phyloP scores from a whole-genome alignment of 2,888 invertebrate genomes.

The Sinohyriopsis cumingii region DNA sequence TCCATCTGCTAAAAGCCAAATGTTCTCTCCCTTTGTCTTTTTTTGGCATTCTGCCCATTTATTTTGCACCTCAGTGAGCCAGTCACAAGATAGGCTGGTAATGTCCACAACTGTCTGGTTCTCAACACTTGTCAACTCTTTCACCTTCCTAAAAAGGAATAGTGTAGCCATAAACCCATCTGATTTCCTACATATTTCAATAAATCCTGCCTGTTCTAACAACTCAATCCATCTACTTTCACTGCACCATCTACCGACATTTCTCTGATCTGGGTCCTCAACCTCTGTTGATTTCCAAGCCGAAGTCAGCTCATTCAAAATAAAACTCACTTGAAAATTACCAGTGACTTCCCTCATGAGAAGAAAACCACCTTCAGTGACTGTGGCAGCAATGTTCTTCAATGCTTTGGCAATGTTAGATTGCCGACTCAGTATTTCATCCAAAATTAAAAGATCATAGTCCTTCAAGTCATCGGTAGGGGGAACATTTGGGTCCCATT shows the following conservation, averaged over 20 bases:
- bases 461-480: slow-evolving; percentile 63
- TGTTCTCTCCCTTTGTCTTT: slow-evolving; percentile 73
- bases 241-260: slow-evolving; percentile 41
- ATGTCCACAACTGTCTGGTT: slow-evolving; percentile 36
- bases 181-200: slow-evolving; percentile 78
- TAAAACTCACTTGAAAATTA: slow-evolving; percentile 54
- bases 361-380: slow-evolving; percentile 77
- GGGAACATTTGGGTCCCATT: slow-evolving; percentile 77
- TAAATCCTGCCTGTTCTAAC: slow-evolving; percentile 73
- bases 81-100: slow-evolving; percentile 69
- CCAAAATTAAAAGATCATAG: slow-evolving; percentile 60
- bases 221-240: slow-evolving; percentile 43
- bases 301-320: slow-evolving; percentile 42
- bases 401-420: slow-evolving; percentile 38
- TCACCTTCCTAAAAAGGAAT: slow-evolving; percentile 79
- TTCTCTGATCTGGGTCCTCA: slow-evolving; percentile 19
- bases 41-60: slow-evolving; percentile 79
- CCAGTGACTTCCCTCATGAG: slow-evolving; percentile 71
- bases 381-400: slow-evolving; percentile 72
- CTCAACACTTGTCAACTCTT: slow-evolving; percentile 4
- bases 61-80: slow-evolving; percentile 87
- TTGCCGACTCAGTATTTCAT: slow-evolving; percentile 51
- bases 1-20: slow-evolving; percentile 80
- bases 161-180: slow-evolving; percentile 76
- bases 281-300: slow-evolving; percentile 1